phyloP scores from a whole-genome alignment of 2,113 vertebrate genomes.

The Pseudorhombus dupliciocellatus region DNA sequence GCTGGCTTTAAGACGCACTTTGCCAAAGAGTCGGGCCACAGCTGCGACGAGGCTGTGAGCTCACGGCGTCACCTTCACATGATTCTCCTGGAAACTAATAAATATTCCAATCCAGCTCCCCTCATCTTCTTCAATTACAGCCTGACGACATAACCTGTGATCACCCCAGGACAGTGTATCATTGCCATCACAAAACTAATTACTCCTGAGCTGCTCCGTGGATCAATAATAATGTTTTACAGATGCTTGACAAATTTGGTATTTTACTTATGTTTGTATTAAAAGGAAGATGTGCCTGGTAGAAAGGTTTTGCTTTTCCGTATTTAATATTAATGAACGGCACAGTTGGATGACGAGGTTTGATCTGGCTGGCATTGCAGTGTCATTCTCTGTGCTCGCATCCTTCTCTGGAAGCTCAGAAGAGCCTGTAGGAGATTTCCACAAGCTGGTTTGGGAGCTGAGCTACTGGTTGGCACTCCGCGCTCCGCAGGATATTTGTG shows the following conservation, averaged over 20 bases:
- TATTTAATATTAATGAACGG: background rate
- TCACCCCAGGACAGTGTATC: slow-evolving; percentile 16
- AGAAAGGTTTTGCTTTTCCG: background rate
- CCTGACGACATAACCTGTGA: slow-evolving; percentile 22
- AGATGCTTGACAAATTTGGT: background rate
- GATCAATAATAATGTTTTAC: background rate
- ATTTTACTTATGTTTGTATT: background rate
- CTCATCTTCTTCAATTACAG: slow-evolving; percentile 29
- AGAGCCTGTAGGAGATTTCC: slow-evolving; percentile 17
- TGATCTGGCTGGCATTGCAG: background rate
- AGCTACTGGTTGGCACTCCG: slow-evolving; percentile 7
- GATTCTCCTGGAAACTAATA: background rate
- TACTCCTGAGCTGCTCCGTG: slow-evolving; percentile 6
- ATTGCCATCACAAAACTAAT: slow-evolving; percentile 21
- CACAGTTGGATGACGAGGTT: slow-evolving; percentile 3
- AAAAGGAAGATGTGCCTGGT: background rate
- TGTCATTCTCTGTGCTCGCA: slow-evolving; percentile 1
- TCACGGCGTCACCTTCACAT: background rate
- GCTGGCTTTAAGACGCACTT: slow-evolving; percentile 35
- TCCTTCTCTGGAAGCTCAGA: slow-evolving; percentile 24
- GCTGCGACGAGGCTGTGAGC: slow-evolving; percentile 7
- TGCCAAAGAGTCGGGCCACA: slow-evolving; percentile 35
- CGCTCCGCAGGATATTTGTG: slow-evolving; percentile 20
- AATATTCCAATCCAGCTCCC: background rate
- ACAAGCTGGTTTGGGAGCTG: slow-evolving; percentile 19